Evolutionary conservation across 1,140 invertebrate genomes (phyloP).

Genomic region (Cylas formicarius): DNA sequence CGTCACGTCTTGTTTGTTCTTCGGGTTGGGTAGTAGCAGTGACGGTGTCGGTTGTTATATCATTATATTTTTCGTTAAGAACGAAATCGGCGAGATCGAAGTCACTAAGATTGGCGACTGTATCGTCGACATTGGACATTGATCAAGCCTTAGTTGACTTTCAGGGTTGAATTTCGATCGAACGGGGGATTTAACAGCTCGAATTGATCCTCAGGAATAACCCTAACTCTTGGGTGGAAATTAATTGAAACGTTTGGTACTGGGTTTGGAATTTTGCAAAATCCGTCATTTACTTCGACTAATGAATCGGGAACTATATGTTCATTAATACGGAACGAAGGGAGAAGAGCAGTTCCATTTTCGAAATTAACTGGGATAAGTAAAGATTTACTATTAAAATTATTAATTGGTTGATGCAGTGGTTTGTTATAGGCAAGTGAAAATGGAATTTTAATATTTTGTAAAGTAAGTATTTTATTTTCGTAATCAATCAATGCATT

Average conservation of each 20-base stretch:
- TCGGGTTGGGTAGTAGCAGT: no score
- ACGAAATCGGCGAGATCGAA: constrained; percentile 1
- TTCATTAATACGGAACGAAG: constrained; percentile 10
- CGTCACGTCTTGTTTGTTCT: no score
- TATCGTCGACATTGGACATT: constrained; percentile 2
- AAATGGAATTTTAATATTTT: constrained; percentile 11
- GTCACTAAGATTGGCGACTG: constrained; percentile 5
- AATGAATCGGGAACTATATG: constrained; percentile 9
- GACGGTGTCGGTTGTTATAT: no score
- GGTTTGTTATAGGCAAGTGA: constrained; percentile 6
- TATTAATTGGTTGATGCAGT: constrained; percentile 1
- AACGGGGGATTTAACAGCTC: constrained; percentile 3
- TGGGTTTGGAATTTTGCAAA: constrained; percentile 13
- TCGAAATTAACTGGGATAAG: constrained; percentile 7
- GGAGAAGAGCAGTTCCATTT: constrained; percentile 11
- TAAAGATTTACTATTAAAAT: constrained; percentile 9
- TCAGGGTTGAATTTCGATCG: constrained; percentile 4
- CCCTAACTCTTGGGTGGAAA: constrained; percentile 11
- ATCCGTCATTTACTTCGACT: constrained; percentile 10
- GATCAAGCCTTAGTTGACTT: constrained; percentile 5
- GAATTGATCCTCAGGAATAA: constrained; percentile 8
- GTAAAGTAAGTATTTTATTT: constrained; percentile 5
- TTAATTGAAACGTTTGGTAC: constrained; percentile 5
- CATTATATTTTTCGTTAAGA: no score
- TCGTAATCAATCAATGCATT: constrained; percentile 9